These are phyloP conservation scores for Ceuthmochares aereus DNA, from an alignment of 2,113 vertebrate genomes.

Conservation along the genomic window DNA sequence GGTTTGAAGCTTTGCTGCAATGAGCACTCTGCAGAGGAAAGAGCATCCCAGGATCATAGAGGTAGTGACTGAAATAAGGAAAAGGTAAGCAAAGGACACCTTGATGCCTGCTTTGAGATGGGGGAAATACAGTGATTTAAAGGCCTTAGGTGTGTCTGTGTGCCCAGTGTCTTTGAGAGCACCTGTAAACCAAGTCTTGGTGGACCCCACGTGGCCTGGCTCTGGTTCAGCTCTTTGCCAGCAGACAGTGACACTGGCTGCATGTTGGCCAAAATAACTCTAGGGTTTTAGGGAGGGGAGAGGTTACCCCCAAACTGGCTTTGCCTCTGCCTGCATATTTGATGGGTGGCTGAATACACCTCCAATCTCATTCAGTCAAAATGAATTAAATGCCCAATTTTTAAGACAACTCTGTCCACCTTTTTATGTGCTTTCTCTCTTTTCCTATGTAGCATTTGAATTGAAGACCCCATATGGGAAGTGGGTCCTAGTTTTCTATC, in stretches of 20 bases:
- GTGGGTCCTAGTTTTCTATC: background rate
- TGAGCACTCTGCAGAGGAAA: background rate
- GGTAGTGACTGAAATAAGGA: background rate
- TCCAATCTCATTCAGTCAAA: background rate
- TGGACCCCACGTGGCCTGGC: rapidly evolving
- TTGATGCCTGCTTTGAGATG: background rate
- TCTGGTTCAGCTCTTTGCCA: background rate
- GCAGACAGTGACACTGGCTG: rapidly evolving
- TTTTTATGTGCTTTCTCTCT: background rate
- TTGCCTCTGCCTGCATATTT: background rate
- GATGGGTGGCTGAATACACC: background rate
- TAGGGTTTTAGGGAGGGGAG: background rate
- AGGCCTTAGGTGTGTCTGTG: background rate
- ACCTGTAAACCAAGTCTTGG: rapidly evolving
- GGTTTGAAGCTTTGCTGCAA: background rate
- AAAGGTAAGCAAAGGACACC: background rate
- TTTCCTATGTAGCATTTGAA: background rate
- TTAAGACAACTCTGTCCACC: background rate
- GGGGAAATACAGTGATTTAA: background rate
- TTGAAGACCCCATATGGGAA: background rate
- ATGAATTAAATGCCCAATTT: background rate
- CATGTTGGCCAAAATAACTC: rapidly evolving
- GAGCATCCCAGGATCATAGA: background rate
- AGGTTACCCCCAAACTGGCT: background rate
- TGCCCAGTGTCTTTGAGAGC: rapidly evolving